Evolutionary conservation across 2,797 vertebrate genomes (phyloP), one percentile per base, ranked within the genome.

Genomic region (Anniella stebbinsi): DNA sequence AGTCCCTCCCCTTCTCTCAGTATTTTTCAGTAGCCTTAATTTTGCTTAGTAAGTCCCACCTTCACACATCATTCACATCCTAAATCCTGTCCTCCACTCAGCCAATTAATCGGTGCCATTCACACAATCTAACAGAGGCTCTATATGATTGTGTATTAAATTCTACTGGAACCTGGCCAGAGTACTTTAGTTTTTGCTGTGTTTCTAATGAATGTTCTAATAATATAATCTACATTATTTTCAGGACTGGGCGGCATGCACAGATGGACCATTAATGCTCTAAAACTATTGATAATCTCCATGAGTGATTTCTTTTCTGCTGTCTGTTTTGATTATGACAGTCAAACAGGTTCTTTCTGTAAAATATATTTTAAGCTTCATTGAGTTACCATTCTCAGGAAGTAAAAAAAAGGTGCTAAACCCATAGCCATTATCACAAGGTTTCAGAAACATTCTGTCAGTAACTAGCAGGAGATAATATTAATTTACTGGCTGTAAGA

Each of bases 391-490:
- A 86, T 87, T 95, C 84, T 95, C 89, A 91, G 30, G 15, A 63
- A 63, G 18, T 21, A 63, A 28, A n/a, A 92, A 30, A 92, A 83
- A 69, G 94, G 75, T 94, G 83, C 60, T 95, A 94, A 95, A 91
- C 72, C 51, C 23, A 86, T 87, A 95, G 77, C 66, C 86, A 90
- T 95, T 96, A 96, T 94, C 86, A 87, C 66, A 92, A 0, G 0
- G 91, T 93, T 96, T 95, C 91, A 96, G 91, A 86, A 94, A 90
- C 73, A 94, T 63, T 82, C 91, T 95, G 87, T 78, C 89, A 94
- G 91, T 86, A 96, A 94, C 76, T 92, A 89, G 80, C 92, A 60
- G 88, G 88, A 93, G 88, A 95, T 94, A 95, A 93, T 90, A 96
- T 95, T 93, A 94, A 93, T 94, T 87, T 96, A 92, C 90, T 95